Conservation (phyloP, 2,888 invertebrate species). For the Hoplodrina blanda region DNA sequence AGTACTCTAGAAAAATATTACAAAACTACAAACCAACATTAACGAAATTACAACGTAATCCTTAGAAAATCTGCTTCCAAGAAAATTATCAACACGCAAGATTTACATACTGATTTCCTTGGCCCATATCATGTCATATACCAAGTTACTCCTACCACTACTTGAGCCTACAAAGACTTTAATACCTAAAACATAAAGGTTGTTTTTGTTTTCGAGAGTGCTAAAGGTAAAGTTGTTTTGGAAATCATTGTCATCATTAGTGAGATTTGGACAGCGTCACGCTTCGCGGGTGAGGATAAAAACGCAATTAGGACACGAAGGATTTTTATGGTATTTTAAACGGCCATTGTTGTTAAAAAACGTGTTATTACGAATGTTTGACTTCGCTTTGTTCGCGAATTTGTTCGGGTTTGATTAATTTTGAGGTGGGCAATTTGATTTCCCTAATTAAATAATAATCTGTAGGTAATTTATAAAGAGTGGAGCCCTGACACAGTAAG, state of each 20-base stretch:
- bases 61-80: slow-evolving; percentile 50
- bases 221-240: slow-evolving; percentile 35
- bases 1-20: slow-evolving; percentile 7
- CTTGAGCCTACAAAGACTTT: slow-evolving; percentile 8
- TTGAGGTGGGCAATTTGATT: neutral
- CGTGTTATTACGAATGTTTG: slow-evolving; percentile 60
- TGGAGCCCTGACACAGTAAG: too few relatives aligned
- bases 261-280: slow-evolving; percentile 81
- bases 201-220: neutral
- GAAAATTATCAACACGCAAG: slow-evolving; percentile 57
- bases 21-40: slow-evolving; percentile 18
- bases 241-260: slow-evolving; percentile 79
- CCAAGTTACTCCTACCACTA: slow-evolving; percentile 11
- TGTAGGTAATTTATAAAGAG: too few relatives aligned
- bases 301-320: slow-evolving; percentile 78
- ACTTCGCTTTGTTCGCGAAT: slow-evolving; percentile 37
- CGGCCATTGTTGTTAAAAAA: slow-evolving; percentile 75
- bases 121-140: slow-evolving; percentile 50
- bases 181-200: rapidly evolving
- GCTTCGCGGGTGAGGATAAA: slow-evolving; percentile 77
- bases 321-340: slow-evolving; percentile 79
- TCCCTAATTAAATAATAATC: too few relatives aligned
- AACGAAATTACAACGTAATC: slow-evolving; percentile 30
- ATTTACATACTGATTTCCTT: slow-evolving; percentile 54
- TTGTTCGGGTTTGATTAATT: slow-evolving; percentile 22